phyloP scores from a whole-genome alignment of 2,888 invertebrate genomes.

The Trimorus sp. region DNA sequence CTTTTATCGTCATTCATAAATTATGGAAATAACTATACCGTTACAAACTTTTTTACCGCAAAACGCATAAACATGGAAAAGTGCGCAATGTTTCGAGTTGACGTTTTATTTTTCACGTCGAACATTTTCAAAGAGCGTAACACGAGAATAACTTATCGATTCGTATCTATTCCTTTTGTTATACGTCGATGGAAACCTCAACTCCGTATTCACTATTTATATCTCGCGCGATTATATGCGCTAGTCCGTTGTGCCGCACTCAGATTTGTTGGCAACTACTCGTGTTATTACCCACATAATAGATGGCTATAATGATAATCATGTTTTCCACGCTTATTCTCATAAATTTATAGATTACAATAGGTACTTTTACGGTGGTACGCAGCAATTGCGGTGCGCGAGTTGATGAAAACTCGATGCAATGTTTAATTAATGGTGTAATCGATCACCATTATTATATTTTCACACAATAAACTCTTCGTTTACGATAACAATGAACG shows the following conservation, averaged over 20 bases:
- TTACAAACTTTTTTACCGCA: too few relatives aligned
- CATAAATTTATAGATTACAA: constrained; percentile 47
- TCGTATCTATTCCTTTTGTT: constrained; percentile 14
- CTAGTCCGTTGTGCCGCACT: constrained; percentile 15
- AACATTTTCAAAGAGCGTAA: not conserved
- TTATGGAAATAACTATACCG: too few relatives aligned
- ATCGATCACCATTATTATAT: too few relatives aligned
- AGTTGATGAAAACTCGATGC: too few relatives aligned
- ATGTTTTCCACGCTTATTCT: constrained; percentile 47
- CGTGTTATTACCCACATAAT: constrained; percentile 55
- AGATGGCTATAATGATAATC: constrained; percentile 48
- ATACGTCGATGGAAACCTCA: constrained; percentile 32
- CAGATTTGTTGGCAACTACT: constrained; percentile 51
- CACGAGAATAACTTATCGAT: not conserved
- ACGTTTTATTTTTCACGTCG: too few relatives aligned
- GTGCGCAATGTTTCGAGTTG: too few relatives aligned
- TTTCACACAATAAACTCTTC: too few relatives aligned
- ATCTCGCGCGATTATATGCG: constrained; percentile 13
- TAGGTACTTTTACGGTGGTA: constrained; percentile 18
- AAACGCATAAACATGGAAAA: too few relatives aligned
- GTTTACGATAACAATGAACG: too few relatives aligned
- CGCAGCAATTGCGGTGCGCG: too few relatives aligned
- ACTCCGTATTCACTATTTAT: constrained; percentile 27
- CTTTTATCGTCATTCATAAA: too few relatives aligned
- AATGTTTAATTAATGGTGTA: too few relatives aligned